These are phyloP conservation scores for Neosilurus mollespiculum DNA, from an alignment of 2,797 vertebrate species.

Conservation along the genomic window DNA sequence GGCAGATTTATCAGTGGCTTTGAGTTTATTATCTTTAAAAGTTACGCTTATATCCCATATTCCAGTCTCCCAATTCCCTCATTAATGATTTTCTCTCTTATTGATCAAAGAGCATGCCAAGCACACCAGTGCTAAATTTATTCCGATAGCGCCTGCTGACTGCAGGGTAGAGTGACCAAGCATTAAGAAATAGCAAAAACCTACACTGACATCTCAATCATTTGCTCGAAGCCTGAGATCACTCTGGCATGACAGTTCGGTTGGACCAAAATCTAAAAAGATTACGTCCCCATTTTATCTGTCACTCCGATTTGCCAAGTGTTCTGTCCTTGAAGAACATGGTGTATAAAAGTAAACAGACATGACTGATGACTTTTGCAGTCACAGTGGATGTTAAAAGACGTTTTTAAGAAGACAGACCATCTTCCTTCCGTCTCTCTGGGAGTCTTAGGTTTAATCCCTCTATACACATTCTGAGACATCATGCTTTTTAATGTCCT, in stretches of 20 bases:
- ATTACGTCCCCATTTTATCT: background rate
- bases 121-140: slow-evolving; percentile 61
- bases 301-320: background rate
- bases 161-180: slow-evolving; percentile 36
- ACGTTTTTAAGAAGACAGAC: slow-evolving; percentile 4
- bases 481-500: slow-evolving; percentile 42
- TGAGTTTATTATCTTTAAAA: slow-evolving; percentile 39
- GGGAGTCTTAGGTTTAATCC: slow-evolving; percentile 15
- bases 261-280: slow-evolving; percentile 3
- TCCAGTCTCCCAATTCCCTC: slow-evolving; percentile 37
- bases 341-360: slow-evolving; percentile 68
- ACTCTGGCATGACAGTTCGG: background rate
- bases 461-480: slow-evolving; percentile 2
- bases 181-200: slow-evolving; percentile 45
- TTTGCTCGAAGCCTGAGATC: slow-evolving; percentile 16
- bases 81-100: slow-evolving; percentile 35
- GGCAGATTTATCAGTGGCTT: slow-evolving; percentile 7
- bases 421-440: background rate
- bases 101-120: slow-evolving; percentile 47
- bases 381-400: slow-evolving; percentile 8
- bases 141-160: slow-evolving; percentile 56
- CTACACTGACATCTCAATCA: slow-evolving; percentile 41
- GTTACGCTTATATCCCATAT: slow-evolving; percentile 33
- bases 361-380: slow-evolving; percentile 51
- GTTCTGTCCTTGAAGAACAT: slow-evolving; percentile 7